Percentiles rank a stretch among this genome's conserved stretches.
phyloP scores from a whole-genome alignment of 2,797 vertebrate genomes.

The Leptatherina wallacei region DNA sequence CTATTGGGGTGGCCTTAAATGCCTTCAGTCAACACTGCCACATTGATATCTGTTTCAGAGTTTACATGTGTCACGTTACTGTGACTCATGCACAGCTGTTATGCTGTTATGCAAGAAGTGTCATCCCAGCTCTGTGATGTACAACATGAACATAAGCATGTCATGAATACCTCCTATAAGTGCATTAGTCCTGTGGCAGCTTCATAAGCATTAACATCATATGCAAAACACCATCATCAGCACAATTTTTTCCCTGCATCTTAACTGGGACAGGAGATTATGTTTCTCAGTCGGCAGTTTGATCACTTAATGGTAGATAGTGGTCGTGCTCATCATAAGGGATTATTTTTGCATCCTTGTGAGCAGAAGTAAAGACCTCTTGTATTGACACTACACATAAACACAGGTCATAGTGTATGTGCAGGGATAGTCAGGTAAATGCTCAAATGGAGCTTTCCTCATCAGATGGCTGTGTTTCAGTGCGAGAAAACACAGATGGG shows the following conservation, averaged over 20 bases:
- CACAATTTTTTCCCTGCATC: slow-evolving; percentile 13
- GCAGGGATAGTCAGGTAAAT: slow-evolving; percentile 3
- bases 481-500: slow-evolving; percentile 16
- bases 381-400: slow-evolving; percentile 39
- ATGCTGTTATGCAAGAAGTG: slow-evolving; percentile 8
- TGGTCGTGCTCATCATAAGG: slow-evolving; percentile 17
- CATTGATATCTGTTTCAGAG: slow-evolving; percentile 34
- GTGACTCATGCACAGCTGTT: slow-evolving; percentile 45
- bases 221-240: slow-evolving; percentile 52
- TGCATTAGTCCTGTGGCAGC: slow-evolving; percentile 50
- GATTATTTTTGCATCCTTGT: slow-evolving; percentile 9
- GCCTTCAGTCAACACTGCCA: slow-evolving; percentile 16
- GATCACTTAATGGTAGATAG: slow-evolving; percentile 40
- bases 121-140: slow-evolving; percentile 51
- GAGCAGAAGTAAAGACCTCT: slow-evolving; percentile 23
- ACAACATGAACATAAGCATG: slow-evolving; percentile 54
- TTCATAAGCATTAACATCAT: slow-evolving; percentile 63
- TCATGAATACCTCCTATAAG: slow-evolving; percentile 48
- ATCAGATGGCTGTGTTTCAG: slow-evolving; percentile 20
- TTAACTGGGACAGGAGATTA: slow-evolving; percentile 25
- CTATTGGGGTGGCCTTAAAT: slow-evolving; percentile 17
- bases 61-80: slow-evolving; percentile 40
- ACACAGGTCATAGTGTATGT: slow-evolving; percentile 1
- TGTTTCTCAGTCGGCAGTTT: slow-evolving; percentile 18
- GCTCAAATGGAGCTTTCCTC: slow-evolving; percentile 13